Base-by-base conservation (phyloP, 2,797 vertebrate species). In the Onychomys leucogaster region DNA sequence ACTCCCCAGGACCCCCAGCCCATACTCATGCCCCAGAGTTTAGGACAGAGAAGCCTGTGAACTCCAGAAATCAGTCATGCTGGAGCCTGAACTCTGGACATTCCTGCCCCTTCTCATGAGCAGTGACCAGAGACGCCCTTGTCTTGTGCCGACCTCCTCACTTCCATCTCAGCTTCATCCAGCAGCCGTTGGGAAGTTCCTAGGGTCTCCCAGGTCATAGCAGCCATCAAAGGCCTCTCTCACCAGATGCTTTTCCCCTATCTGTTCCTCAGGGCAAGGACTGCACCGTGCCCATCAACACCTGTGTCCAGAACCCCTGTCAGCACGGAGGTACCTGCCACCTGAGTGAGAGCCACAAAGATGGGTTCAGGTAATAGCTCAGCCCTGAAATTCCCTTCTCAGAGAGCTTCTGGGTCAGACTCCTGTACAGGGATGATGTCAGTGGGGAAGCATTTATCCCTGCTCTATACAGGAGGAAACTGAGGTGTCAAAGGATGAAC, bases 281-380 rank as follows among this genome's bases (percentile, higher is more conserved):
- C 98, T 99, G 99, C 98, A 99, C 99, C 32, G 94, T 99, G n/a
- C 99, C 99, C 93, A 99, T 99, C 98, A 99, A 99, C 85, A 99
- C 99, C 95, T 99, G 99, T 83, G 98, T 99, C 96, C 99, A 99
- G 97, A 99, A 99, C 96, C 99, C 99, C 4, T 99, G 99, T 96
- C 97, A 98, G 91, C 99, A 99, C 0, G 99, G 99, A 98, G 99
- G 99, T 91, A 99, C 99, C 76, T 99, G 99, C 98, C 99, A 99
- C 98, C 98, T 99, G 89, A 99, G 98, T 0, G 99, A 99, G 4
- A 98, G 98, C 96, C 99, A 98, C 86, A 99, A 99, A 93, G 99
- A 99, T 77, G 99, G 99, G 94, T 99, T 99, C 99, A 99, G 99
- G 99, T 99, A 99, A 90, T 52, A 95, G 94, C 96, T 46, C 59